Evolutionary conservation across 2,113 vertebrate genomes (phyloP).

Genomic region (Corapipo altera): DNA sequence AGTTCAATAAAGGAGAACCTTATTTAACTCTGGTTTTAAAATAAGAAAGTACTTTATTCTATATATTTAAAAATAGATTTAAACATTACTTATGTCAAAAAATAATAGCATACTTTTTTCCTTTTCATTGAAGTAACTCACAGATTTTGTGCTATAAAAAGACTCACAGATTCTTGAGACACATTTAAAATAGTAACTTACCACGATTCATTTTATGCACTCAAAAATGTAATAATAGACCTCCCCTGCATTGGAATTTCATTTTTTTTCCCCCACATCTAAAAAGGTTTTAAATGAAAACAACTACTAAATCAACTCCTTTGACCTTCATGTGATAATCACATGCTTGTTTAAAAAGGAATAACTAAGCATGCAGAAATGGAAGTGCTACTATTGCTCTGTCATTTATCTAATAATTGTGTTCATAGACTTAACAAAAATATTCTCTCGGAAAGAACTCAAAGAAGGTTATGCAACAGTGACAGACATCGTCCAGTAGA

Average conservation of each 20-base stretch:
- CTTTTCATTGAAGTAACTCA: background rate
- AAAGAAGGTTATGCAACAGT: background rate
- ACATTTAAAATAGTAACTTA: conserved; percentile 30
- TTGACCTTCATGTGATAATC: background rate
- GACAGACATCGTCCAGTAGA: background rate
- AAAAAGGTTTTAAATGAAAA: background rate
- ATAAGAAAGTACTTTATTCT: background rate
- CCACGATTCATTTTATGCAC: background rate
- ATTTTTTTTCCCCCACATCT: background rate
- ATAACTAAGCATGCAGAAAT: background rate
- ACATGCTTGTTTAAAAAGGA: background rate
- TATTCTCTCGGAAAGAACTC: background rate
- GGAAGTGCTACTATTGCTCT: background rate
- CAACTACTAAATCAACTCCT: background rate
- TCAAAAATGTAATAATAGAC: conserved; percentile 5
- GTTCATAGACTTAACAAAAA: background rate
- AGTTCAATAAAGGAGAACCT: background rate
- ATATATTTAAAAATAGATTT: background rate
- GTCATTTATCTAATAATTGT: background rate
- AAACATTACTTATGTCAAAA: background rate
- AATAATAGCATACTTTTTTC: background rate
- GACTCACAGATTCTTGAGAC: background rate
- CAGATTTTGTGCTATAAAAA: background rate
- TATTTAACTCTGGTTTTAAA: background rate
- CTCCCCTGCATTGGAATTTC: background rate